Percentiles rank a stretch among this genome's conserved stretches.
phyloP scores from a whole-genome alignment of 2,797 vertebrate genomes.

The Ciconia nigra region DNA sequence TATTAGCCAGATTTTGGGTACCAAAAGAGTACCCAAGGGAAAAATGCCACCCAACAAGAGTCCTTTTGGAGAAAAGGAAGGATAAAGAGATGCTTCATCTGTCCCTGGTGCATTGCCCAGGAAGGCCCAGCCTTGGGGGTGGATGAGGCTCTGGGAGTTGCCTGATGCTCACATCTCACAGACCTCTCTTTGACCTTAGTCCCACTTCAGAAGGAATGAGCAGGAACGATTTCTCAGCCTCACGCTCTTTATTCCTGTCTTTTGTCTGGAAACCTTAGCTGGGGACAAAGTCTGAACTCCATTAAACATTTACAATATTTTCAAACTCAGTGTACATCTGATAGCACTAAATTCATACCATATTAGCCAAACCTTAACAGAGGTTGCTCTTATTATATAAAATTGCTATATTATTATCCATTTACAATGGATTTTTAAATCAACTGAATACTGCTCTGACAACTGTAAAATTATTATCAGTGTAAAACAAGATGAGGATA shows the following conservation, averaged over 20 bases:
- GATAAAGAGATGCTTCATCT: background rate
- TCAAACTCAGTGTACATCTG: background rate
- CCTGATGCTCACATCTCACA: background rate
- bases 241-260: background rate
- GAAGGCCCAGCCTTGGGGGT: background rate
- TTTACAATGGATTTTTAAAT: background rate
- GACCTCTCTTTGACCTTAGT: background rate
- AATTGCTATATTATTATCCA: background rate
- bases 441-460: background rate
- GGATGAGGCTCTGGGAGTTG: background rate
- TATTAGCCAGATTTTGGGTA: background rate
- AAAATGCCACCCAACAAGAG: background rate
- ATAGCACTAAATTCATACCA: background rate
- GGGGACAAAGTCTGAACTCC: background rate
- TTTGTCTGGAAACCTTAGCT: background rate
- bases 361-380: background rate
- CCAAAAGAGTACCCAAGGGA: background rate
- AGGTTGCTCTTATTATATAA: background rate
- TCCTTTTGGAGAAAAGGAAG: background rate
- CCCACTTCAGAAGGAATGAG: background rate
- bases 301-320: background rate
- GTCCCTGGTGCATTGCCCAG: background rate
- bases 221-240: background rate
- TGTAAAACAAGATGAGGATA: background rate
- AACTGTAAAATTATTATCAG: background rate